phyloP scores from a whole-genome alignment of 1,140 invertebrate species.

The Drosophila nasuta region DNA sequence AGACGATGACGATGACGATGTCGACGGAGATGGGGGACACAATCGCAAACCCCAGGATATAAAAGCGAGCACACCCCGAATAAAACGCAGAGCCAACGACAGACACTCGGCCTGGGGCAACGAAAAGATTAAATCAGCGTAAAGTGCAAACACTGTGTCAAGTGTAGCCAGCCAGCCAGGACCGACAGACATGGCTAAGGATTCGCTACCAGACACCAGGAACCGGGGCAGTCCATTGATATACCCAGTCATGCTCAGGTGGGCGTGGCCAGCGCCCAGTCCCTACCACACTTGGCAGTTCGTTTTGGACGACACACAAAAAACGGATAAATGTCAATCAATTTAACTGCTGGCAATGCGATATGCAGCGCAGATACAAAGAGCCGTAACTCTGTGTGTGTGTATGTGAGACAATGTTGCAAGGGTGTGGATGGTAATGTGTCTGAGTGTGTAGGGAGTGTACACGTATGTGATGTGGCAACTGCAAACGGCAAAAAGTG shows the following conservation, averaged over 20 bases:
- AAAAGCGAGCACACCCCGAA: conserved; percentile 21
- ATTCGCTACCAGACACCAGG: conserved; percentile 27
- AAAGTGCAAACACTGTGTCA: conserved; percentile 79
- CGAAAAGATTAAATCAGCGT: conserved; percentile 76
- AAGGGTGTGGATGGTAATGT: neutral
- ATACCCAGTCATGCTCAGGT: conserved; percentile 33
- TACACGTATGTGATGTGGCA: conserved; percentile 20
- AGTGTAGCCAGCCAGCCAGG: conserved; percentile 49
- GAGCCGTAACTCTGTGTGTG: no score
- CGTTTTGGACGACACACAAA: conserved; percentile 44
- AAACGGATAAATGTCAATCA: conserved; percentile 78
- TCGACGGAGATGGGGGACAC: neutral
- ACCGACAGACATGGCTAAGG: conserved; percentile 46
- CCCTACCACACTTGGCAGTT: neutral
- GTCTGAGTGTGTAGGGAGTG: neutral
- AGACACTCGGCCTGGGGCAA: conserved; percentile 62
- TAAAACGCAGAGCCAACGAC: conserved; percentile 35
- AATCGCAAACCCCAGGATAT: conserved; percentile 28
- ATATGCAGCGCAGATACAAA: conserved; percentile 52
- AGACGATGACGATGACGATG: neutral
- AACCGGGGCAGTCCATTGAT: conserved; percentile 51
- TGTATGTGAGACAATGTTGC: neutral
- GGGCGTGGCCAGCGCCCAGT: conserved; percentile 9
- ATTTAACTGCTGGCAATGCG: conserved; percentile 69
- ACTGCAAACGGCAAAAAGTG: conserved; percentile 6